Percentiles rank a stretch among this genome's conserved stretches.
phyloP scores from a whole-genome alignment of 1,140 invertebrate species.

The Brachionus asplanchnoidis region DNA sequence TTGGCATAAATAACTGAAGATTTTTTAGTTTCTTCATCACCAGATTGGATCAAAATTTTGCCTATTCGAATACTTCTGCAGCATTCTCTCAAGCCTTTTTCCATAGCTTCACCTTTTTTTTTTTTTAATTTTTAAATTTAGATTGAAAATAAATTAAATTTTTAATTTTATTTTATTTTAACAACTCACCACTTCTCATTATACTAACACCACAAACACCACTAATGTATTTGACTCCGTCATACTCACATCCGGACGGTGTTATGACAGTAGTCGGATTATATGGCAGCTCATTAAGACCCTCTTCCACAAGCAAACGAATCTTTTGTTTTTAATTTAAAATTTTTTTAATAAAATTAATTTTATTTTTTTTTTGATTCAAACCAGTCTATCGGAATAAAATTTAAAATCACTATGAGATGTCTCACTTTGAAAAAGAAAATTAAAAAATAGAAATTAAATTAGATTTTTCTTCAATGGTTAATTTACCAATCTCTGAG shows the following conservation, averaged over 20 bases:
- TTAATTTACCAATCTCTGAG: conserved; percentile 12
- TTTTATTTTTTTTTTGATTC: conserved; percentile 48
- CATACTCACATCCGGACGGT: conserved; percentile 67
- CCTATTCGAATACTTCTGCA: conserved; percentile 92
- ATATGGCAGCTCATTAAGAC: conserved; percentile 91
- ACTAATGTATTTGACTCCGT: conserved; percentile 81
- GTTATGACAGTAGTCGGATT: conserved; percentile 79
- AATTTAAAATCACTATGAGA: conserved; percentile 93
- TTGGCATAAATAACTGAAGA: conserved; percentile 94
- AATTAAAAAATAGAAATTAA: conserved; percentile 17
- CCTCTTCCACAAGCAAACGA: conserved; percentile 92
- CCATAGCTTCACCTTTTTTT: conserved; percentile 82
- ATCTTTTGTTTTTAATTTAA: conserved; percentile 61
- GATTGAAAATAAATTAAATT: not conserved
- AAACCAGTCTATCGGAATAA: conserved; percentile 81
- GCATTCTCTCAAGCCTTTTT: conserved; percentile 87
- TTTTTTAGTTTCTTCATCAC: conserved; percentile 88
- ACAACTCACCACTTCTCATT: conserved; percentile 67
- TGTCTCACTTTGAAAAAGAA: conserved; percentile 70
- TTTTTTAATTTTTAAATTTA: not conserved
- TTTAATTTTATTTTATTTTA: not conserved
- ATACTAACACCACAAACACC: conserved; percentile 98
- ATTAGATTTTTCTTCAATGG: not conserved
- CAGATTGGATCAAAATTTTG: conserved; percentile 78
- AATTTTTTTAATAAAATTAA: not conserved